Conservation (phyloP, 1,140 invertebrate species). For the Drosophila littoralis region DNA sequence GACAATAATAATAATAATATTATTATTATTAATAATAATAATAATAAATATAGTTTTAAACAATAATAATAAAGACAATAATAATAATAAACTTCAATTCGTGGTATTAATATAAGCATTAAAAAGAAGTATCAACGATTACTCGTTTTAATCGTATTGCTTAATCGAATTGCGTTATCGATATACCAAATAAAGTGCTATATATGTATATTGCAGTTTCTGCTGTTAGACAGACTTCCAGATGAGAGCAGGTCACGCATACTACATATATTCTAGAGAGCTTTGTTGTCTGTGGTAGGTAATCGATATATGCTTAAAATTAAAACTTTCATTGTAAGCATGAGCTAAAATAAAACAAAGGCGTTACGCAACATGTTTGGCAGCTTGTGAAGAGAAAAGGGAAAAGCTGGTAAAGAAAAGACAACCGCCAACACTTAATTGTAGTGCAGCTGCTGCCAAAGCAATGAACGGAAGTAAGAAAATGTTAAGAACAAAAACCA, state of each 20-base stretch:
- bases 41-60: no score
- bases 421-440: conserved; percentile 48
- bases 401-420: conserved; percentile 10
- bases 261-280: not conserved
- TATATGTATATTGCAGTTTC: no score
- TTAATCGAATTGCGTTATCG: no score
- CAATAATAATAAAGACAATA: no score
- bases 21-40: no score
- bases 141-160: no score
- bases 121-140: no score
- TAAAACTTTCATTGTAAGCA: not conserved
- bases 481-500: conserved; percentile 8
- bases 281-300: not conserved
- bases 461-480: conserved; percentile 19
- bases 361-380: conserved; percentile 10
- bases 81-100: no score
- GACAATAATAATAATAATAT: no score
- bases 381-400: conserved; percentile 2
- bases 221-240: not conserved
- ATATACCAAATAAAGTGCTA: no score
- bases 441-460: conserved; percentile 41
- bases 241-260: not conserved
- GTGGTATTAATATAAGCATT: not conserved
- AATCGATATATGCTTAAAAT: not conserved
- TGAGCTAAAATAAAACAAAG: not conserved